phyloP scores from a whole-genome alignment of 2,797 vertebrate genomes.

The Nyctibius grandis region DNA sequence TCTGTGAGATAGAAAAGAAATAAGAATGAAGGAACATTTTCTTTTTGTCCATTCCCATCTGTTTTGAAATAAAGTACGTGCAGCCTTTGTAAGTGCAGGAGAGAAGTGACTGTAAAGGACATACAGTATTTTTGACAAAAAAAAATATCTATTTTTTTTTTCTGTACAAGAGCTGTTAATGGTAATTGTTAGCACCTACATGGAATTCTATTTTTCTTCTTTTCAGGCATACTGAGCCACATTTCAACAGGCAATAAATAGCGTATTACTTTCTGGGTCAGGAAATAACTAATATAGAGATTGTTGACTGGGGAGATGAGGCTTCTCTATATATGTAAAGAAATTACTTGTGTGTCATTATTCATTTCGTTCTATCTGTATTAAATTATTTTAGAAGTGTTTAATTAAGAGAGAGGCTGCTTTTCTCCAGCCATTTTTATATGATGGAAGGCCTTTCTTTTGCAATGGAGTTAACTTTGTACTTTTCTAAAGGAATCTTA shows the following conservation, averaged over 20 bases:
- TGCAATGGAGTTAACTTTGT: neutral
- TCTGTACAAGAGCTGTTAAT: neutral
- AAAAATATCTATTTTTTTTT: neutral
- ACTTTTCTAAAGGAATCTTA: neutral
- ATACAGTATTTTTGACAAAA: neutral
- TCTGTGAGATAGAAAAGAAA: neutral
- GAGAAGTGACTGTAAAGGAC: neutral
- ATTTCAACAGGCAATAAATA: conserved; percentile 22
- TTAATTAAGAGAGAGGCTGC: neutral
- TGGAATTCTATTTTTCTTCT: neutral
- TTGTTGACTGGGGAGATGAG: neutral
- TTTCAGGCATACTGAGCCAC: neutral
- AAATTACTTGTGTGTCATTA: neutral
- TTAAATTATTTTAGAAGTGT: neutral
- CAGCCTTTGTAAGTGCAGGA: neutral
- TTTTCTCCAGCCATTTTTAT: neutral
- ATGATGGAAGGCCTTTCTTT: neutral
- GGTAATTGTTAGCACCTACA: neutral
- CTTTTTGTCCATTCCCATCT: neutral
- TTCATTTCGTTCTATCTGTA: neutral
- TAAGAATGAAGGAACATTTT: neutral
- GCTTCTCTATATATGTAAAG: neutral
- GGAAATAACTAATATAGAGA: neutral
- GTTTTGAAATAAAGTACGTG: conserved; percentile 11
- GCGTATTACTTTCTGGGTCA: neutral